Evolutionary conservation across 2,888 invertebrate species (phyloP), one percentile per base, ranked within the genome.

Genomic region (Thecophora atra): DNA sequence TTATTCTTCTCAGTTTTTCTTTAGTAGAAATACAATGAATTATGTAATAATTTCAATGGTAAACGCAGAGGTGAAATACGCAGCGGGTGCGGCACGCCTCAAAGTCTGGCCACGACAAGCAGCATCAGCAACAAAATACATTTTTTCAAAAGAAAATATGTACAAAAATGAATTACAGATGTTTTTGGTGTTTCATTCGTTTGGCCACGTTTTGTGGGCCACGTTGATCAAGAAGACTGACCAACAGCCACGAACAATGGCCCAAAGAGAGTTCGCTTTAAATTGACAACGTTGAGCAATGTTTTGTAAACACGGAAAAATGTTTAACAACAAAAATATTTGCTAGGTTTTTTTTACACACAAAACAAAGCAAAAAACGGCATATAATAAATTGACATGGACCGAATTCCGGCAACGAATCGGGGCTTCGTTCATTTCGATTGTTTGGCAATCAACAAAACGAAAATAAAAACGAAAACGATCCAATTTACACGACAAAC

Each of bases 251-350:
- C 62, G 44, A 69, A 80, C 80, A 80, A 80, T 79, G 71, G 17
- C 6, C 37, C 37, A 6, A n/a, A 6, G 37, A n/a, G 21, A 70
- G 70, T 76, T 78, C 79, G 78, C 79, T 80, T 77, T 75, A 78
- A 80, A 80, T 79, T 77, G 77, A 76, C 67, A 73, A 73, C 72
- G 73, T 79, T 78, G 75, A 76, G 74, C 75, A 80, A 79, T 83
- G 79, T 83, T 82, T 82, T 78, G 80, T 81, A 81, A 82, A 82
- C 81, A 82, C 75, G 76, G 75, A 80, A 80, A 79, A 81, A 37
- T 37, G 37, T 37, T 37, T 37, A 37, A 2, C 37, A 37, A 37
- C 37, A 37, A 37, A 37, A 37, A 37, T 37, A 37, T 37, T 37
- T 37, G 37, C 7, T 37, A 37, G 6, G 37, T 37, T 37, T 37